phyloP scores from a whole-genome alignment of 2,888 invertebrate species.

The Ichneumon xanthorius region DNA sequence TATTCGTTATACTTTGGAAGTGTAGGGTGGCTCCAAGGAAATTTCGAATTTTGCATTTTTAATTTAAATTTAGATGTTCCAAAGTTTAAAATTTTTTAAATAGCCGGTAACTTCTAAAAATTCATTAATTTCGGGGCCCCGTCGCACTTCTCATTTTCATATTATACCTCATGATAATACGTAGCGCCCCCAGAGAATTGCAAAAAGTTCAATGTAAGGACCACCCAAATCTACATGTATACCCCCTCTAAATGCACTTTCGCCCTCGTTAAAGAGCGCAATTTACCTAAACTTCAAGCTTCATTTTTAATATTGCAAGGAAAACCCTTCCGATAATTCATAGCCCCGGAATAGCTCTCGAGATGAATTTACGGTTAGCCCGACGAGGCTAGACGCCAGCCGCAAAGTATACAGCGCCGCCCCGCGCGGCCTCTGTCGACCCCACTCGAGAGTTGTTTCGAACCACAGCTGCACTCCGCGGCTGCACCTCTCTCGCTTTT shows the following conservation, averaged over 20 bases:
- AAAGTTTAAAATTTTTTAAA: too few relatives aligned
- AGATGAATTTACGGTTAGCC: neutral
- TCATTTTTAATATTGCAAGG: neutral
- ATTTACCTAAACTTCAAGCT: neutral
- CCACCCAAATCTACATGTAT: too few relatives aligned
- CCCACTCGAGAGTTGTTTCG: slow-evolving; percentile 16
- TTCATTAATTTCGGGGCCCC: too few relatives aligned
- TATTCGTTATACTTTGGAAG: too few relatives aligned
- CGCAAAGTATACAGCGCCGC: slow-evolving; percentile 1
- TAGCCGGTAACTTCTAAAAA: too few relatives aligned
- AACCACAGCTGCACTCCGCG: slow-evolving; percentile 17
- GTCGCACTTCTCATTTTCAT: too few relatives aligned
- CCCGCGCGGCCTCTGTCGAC: neutral
- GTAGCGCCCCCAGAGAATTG: too few relatives aligned
- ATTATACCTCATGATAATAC: too few relatives aligned
- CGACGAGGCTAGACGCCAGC: neutral
- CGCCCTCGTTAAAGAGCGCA: slow-evolving; percentile 3
- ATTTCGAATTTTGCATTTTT: too few relatives aligned
- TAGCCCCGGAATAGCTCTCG: neutral
- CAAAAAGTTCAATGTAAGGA: too few relatives aligned
- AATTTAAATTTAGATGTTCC: too few relatives aligned
- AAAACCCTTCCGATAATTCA: slow-evolving; percentile 1
- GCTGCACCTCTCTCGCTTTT: slow-evolving; percentile 8
- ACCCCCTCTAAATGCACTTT: neutral
- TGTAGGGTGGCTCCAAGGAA: too few relatives aligned